Evolutionary conservation across 2,113 vertebrate genomes (phyloP).

Genomic region (Tapirus terrestris): DNA sequence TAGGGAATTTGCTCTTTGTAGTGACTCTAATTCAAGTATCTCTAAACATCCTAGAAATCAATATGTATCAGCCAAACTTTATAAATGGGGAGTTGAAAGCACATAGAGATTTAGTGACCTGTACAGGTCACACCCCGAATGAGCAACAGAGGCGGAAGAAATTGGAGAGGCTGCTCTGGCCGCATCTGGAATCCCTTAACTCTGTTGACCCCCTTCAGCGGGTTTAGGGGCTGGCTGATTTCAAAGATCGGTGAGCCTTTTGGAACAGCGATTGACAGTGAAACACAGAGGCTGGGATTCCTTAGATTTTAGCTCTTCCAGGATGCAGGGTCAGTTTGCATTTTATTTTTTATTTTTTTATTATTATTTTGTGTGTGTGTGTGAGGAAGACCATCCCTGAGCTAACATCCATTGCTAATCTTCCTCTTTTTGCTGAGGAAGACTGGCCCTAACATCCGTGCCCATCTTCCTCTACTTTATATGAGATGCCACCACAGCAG

Average conservation of each 20-base stretch:
- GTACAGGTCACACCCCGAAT: slow-evolving; percentile 60
- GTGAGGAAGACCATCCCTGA: no score
- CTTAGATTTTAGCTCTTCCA: not conserved
- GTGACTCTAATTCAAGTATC: slow-evolving; percentile 19
- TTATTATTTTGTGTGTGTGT: no score
- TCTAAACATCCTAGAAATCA: slow-evolving; percentile 50
- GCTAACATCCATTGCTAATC: no score
- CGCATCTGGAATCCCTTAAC: slow-evolving; percentile 80
- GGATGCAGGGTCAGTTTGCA: not conserved
- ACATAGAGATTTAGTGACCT: slow-evolving; percentile 72
- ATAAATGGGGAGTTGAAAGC: slow-evolving; percentile 82
- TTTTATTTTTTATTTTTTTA: not conserved
- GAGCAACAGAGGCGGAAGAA: slow-evolving; percentile 63
- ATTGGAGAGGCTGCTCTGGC: slow-evolving; percentile 37
- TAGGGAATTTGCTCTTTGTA: not conserved
- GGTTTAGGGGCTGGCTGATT: slow-evolving; percentile 54
- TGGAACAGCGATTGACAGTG: slow-evolving; percentile 51
- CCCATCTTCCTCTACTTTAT: no score
- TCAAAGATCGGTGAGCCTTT: slow-evolving; percentile 68
- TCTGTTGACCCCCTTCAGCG: slow-evolving; percentile 38
- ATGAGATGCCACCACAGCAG: no score
- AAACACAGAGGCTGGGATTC: slow-evolving; percentile 73
- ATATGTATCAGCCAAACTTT: slow-evolving; percentile 59
- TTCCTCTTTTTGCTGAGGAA: no score
- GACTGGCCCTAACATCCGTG: no score